phyloP scores from a whole-genome alignment of 1,140 invertebrate species.

The Drosophila tristis region DNA sequence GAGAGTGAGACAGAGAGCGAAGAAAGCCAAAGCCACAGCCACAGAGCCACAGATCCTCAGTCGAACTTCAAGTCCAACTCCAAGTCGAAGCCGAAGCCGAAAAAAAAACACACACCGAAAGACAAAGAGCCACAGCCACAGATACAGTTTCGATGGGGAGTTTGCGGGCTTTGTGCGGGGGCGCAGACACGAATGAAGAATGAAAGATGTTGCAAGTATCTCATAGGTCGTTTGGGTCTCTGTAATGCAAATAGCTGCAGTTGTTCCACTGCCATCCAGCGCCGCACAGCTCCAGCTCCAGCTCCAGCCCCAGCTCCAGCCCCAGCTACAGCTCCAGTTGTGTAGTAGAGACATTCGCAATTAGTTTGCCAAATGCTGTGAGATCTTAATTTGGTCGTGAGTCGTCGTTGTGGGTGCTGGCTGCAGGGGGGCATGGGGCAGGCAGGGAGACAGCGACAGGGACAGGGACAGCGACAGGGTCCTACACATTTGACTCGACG shows the following conservation, averaged over 20 bases:
- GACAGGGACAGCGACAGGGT: background rate
- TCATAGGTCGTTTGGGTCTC: conserved; percentile 51
- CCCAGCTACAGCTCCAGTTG: background rate
- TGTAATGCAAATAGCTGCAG: conserved; percentile 73
- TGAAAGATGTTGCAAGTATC: conserved; percentile 49
- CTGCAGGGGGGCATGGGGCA: background rate
- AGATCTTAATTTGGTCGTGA: conserved; percentile 81
- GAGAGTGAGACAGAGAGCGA: conserved; percentile 30
- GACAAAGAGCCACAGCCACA: conserved; percentile 14
- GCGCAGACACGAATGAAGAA: background rate
- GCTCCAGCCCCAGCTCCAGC: conserved; percentile 6
- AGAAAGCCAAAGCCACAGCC: conserved; percentile 73
- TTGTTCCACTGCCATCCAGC: conserved; percentile 19
- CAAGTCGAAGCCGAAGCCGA: conserved; percentile 19
- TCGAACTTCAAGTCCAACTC: background rate
- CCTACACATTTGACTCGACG: conserved; percentile 33
- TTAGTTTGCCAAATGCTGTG: conserved; percentile 78
- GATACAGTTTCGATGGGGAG: conserved; percentile 48
- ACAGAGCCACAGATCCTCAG: conserved; percentile 10
- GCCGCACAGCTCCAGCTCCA: conserved; percentile 6
- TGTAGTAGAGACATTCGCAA: conserved; percentile 72
- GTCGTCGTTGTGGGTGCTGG: conserved; percentile 25
- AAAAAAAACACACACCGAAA: conserved; percentile 25
- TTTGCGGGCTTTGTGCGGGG: conserved; percentile 6
- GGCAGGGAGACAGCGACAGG: background rate